Conservation (phyloP, 2,113 vertebrate species). For the Siniperca knerii region DNA sequence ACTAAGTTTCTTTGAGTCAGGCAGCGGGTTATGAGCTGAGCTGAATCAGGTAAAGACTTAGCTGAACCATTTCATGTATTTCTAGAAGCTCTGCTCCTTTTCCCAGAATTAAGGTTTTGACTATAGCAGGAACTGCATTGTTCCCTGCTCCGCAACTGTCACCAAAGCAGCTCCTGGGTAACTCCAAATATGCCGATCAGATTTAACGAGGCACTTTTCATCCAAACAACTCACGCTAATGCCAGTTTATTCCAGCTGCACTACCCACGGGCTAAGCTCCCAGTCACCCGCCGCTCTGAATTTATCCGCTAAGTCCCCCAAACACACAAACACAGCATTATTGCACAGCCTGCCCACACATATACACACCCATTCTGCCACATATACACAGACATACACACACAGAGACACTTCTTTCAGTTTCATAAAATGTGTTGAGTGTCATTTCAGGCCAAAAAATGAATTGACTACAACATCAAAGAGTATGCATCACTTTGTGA, state of each 20-base stretch:
- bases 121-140: conserved; percentile 64
- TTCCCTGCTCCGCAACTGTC: conserved; percentile 69
- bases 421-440: conserved; percentile 45
- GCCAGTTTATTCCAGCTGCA: conserved; percentile 70
- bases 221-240: conserved; percentile 70
- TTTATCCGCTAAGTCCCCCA: conserved; percentile 75
- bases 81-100: conserved; percentile 45
- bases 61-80: conserved; percentile 61
- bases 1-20: conserved; percentile 65
- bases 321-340: conserved; percentile 71
- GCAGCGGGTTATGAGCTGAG: conserved; percentile 57
- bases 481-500: conserved; percentile 25
- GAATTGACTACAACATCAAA: conserved; percentile 45
- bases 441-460: conserved; percentile 61
- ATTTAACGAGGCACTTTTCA: conserved; percentile 79
- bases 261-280: conserved; percentile 70
- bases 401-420: conserved; percentile 40
- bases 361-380: conserved; percentile 32
- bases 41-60: conserved; percentile 74
- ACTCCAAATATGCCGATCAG: conserved; percentile 76
- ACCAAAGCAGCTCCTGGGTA: conserved; percentile 65
- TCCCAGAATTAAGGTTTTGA: conserved; percentile 62
- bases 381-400: conserved; percentile 1
- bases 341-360: conserved; percentile 49
- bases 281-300: conserved; percentile 71